Conservation (phyloP, 37 sponge, comb jelly and placozoan species). For the Oopsacas minuta region DNA sequence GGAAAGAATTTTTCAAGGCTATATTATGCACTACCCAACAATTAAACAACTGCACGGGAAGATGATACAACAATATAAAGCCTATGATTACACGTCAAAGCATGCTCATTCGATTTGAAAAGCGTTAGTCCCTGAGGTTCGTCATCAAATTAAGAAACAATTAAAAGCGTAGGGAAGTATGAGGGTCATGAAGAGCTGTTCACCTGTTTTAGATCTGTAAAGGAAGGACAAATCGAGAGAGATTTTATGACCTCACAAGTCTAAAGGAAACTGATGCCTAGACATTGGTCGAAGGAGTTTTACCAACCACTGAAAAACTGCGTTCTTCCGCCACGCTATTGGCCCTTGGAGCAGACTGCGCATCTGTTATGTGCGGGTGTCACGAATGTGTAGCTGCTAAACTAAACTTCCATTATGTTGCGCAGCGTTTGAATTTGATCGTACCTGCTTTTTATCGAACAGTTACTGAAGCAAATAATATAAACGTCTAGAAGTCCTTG, state of each 20-base stretch:
- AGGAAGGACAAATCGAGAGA: background rate
- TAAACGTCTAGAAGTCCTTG: background rate
- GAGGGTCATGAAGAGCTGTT: background rate
- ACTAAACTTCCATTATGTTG: background rate
- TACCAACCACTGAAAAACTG: background rate
- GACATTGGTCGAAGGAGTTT: background rate
- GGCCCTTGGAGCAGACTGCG: background rate
- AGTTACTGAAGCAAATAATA: background rate
- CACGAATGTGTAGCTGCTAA: background rate
- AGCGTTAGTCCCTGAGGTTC: background rate
- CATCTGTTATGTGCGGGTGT: background rate
- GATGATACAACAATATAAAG: background rate
- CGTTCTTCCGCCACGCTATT: background rate
- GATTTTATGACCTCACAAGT: background rate
- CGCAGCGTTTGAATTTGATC: background rate
- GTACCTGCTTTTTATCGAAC: background rate
- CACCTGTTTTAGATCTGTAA: background rate
- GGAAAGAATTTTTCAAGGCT: background rate
- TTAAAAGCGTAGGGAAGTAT: background rate
- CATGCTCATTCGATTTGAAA: background rate
- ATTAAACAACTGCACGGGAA: background rate
- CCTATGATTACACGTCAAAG: background rate
- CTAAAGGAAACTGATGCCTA: background rate
- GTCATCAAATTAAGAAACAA: background rate
- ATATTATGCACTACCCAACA: background rate